Evolutionary conservation across 2,888 invertebrate species (phyloP), one percentile per base, ranked within the genome.

Genomic region (Neelides folsomi): DNA sequence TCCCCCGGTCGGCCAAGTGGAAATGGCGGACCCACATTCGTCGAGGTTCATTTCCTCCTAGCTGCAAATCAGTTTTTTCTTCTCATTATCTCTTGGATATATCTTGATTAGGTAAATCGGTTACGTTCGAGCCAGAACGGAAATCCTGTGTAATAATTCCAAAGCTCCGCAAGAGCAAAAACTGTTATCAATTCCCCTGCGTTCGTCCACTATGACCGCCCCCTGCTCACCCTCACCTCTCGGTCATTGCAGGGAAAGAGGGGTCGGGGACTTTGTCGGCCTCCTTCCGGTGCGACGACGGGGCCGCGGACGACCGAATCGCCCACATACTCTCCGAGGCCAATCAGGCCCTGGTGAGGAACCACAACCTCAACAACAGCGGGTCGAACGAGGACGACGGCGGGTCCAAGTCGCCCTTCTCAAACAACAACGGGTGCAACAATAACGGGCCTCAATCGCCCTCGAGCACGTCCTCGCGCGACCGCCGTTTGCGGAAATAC

Each of bases 281-380:
- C 34, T 87, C 85, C 69, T 82, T 82, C 49, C 78, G 86, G 55
- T 68, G 67, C 48, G 67, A 67, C 49, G 79, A 83, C 69, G 80
- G 81, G 64, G 79, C 82, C 66, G 87, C 87, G 27, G 94, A 95
- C 68, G 94, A 95, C 67, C 78, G 94, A 59, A 82, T 95, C 61
- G 86, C 85, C 46, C 92, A 92, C 71, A 93, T 95, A 68, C 79
- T 95, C 54, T 86, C 79, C 68, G 94, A 95, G 68, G 92, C 94
- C 18, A 86, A 88, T 49, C 86, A 87, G 66, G 79, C 90, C 67
- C 88, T 93, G 18, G 56, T 59, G 39, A 55, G 62, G 42, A 56
- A 56, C 47, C 54, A 58, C 39, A 56, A 58, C 50, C 51, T 44
- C 45, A 62, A 61, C 49, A 60, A 57, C 16, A 56, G 59, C 20